These are phyloP conservation scores for Coregonus suidteri DNA, from an alignment of 2,797 vertebrate genomes.

Conservation along the genomic window DNA sequence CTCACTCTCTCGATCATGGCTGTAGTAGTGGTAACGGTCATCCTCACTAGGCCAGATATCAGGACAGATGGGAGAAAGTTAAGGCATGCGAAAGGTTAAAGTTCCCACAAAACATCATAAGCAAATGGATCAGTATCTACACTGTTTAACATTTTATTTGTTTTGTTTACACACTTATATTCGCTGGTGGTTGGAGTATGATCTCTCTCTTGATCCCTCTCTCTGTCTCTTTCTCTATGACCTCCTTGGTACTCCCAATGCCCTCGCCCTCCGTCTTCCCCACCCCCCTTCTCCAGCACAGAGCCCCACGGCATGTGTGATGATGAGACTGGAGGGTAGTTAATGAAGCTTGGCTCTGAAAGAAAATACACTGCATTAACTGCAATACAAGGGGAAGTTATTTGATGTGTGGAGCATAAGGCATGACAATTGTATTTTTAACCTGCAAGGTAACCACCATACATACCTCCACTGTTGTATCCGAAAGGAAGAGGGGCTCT, in stretches of 20 bases:
- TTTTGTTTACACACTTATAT: constrained; percentile 67
- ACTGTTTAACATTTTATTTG: neutral
- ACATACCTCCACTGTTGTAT: constrained; percentile 71
- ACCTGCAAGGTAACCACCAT: neutral
- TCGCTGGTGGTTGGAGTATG: constrained; percentile 65
- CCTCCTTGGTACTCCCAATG: constrained; percentile 70
- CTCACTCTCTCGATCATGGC: constrained; percentile 62
- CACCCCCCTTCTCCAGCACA: constrained; percentile 59
- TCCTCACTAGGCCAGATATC: constrained; percentile 53
- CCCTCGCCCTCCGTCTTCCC: constrained; percentile 55
- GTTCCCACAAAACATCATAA: neutral
- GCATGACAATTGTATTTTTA: neutral
- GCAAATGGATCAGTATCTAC: neutral
- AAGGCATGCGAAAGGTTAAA: neutral
- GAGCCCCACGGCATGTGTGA: constrained; percentile 69
- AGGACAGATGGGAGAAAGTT: neutral
- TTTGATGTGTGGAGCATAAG: neutral
- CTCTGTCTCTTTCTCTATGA: constrained; percentile 57
- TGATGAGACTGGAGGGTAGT: constrained; percentile 68
- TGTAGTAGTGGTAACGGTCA: constrained; percentile 66
- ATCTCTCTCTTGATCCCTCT: constrained; percentile 58
- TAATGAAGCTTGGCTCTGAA: constrained; percentile 71
- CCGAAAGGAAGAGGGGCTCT: constrained; percentile 67
- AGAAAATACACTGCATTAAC: constrained; percentile 2
- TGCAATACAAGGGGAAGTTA: neutral